phyloP scores from a whole-genome alignment of 2,113 vertebrate genomes.

The Oreochromis niloticus region DNA sequence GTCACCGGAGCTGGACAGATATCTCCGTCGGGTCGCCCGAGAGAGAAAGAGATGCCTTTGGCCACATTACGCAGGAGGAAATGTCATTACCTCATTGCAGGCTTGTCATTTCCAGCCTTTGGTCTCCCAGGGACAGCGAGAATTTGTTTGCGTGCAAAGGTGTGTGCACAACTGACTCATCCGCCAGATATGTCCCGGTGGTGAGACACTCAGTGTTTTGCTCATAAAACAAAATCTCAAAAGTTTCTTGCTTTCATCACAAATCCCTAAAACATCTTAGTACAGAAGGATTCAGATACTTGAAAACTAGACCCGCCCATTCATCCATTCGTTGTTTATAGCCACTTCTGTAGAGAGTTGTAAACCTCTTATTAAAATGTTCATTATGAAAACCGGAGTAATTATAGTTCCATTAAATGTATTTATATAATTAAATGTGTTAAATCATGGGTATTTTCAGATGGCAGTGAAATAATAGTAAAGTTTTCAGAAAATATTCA shows the following conservation, averaged over 20 bases:
- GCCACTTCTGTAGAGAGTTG: background rate
- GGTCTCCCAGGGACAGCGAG: slow-evolving; percentile 19
- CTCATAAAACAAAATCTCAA: background rate
- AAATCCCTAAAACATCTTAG: background rate
- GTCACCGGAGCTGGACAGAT: slow-evolving; percentile 61
- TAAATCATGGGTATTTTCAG: background rate
- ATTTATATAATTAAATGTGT: background rate
- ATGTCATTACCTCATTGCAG: slow-evolving; percentile 63
- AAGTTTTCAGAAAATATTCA: background rate
- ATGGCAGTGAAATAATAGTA: background rate
- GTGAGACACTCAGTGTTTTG: background rate
- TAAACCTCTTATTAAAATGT: background rate
- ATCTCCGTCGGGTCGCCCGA: slow-evolving; percentile 36
- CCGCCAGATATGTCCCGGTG: background rate
- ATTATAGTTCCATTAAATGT: background rate
- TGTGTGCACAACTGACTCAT: background rate
- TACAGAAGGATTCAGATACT: background rate
- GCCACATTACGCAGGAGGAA: slow-evolving; percentile 53
- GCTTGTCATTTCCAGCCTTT: slow-evolving; percentile 54
- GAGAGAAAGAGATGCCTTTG: slow-evolving; percentile 32
- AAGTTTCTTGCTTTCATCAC: background rate
- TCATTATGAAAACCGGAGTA: background rate
- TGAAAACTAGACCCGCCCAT: background rate
- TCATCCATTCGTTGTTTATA: background rate
- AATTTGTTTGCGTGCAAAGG: background rate